Evolutionary conservation across 2,888 invertebrate species (phyloP).

Genomic region (Ditylenchus weischeri): DNA sequence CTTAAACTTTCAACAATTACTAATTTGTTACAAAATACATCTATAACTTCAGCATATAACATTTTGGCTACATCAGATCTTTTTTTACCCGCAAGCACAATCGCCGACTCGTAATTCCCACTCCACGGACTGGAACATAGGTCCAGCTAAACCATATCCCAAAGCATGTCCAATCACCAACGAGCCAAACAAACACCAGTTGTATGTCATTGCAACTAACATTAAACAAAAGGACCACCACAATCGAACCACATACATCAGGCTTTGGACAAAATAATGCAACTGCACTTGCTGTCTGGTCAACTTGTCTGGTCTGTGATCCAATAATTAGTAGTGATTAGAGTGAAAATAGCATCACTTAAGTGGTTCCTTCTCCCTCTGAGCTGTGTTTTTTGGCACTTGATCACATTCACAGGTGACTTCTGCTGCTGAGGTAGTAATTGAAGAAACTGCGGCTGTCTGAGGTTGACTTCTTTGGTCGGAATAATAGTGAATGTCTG

Average conservation of each 20-base stretch:
- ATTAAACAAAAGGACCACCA: slow-evolving; percentile 1
- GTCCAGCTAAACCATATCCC: slow-evolving; percentile 47
- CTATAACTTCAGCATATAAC: too few species aligned
- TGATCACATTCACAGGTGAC: neutral
- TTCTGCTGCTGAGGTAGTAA: neutral
- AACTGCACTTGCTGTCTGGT: neutral
- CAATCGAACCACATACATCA: neutral
- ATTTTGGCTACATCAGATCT: too few species aligned
- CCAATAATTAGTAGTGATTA: too few species aligned
- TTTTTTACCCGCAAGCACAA: neutral
- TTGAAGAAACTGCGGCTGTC: neutral
- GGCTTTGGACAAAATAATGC: neutral
- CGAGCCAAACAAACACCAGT: slow-evolving; percentile 40
- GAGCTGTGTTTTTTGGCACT: neutral
- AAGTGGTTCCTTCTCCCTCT: neutral
- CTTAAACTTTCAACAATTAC: too few species aligned
- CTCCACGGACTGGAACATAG: slow-evolving; percentile 28
- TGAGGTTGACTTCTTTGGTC: neutral
- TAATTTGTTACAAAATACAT: too few species aligned
- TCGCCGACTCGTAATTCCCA: neutral
- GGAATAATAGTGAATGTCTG: neutral
- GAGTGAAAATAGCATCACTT: neutral
- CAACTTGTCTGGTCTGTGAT: neutral
- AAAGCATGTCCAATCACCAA: slow-evolving; percentile 44
- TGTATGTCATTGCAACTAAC: slow-evolving; percentile 33